Evolutionary conservation across 2,797 vertebrate genomes (phyloP).

Genomic region (Siniperca obscura): DNA sequence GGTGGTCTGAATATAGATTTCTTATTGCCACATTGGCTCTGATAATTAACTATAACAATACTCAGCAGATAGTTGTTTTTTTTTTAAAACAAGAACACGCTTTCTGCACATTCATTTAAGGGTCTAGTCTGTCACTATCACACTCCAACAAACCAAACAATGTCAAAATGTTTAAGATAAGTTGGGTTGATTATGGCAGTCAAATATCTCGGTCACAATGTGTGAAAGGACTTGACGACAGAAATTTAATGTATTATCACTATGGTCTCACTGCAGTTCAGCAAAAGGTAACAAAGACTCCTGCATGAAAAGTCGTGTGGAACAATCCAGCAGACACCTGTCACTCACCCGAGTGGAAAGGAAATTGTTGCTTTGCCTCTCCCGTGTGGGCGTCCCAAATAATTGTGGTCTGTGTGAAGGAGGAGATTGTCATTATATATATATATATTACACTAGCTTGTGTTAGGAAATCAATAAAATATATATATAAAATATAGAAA

Average conservation of each 20-base stretch:
- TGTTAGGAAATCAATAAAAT: background rate
- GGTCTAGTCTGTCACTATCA: background rate
- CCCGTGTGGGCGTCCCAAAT: conserved; percentile 99
- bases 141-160: background rate
- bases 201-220: background rate
- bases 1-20: background rate
- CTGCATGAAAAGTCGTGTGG: conserved; percentile 15
- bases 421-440: conserved; percentile 27
- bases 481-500: background rate
- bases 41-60: background rate
- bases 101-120: background rate
- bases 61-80: background rate
- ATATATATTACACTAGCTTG: background rate
- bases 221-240: conserved; percentile 13
- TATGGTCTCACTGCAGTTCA: conserved; percentile 17
- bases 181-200: background rate
- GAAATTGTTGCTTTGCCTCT: conserved; percentile 99
- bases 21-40: background rate
- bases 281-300: conserved; percentile 22
- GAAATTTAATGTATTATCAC: background rate
- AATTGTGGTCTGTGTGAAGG: conserved; percentile 93
- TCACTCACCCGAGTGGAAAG: conserved; percentile 97
- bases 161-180: background rate
- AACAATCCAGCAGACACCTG: conserved; percentile 32
- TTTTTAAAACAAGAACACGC: background rate